Conservation (phyloP, 2,888 invertebrate species). For the Oligia fasciuncula region DNA sequence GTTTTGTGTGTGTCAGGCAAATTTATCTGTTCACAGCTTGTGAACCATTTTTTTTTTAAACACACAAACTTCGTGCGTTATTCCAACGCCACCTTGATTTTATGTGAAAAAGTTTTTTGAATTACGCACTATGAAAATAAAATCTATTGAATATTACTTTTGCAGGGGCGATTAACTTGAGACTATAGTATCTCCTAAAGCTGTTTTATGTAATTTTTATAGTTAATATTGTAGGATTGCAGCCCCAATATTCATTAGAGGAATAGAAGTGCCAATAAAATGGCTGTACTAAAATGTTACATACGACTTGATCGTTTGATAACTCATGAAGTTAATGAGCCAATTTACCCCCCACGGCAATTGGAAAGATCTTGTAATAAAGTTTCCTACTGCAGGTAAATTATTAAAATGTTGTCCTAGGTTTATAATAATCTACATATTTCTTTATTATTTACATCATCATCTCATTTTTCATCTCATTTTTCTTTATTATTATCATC, state of each 20-base stretch:
- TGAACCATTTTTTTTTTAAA: constrained; percentile 48
- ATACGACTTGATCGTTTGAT: not conserved
- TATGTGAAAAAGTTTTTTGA: constrained; percentile 55
- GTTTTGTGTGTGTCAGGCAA: constrained; percentile 65
- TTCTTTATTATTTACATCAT: no score
- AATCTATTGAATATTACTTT: constrained; percentile 36
- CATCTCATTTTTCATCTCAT: no score
- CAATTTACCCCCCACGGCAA: not conserved
- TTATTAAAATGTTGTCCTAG: not conserved
- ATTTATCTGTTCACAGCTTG: constrained; percentile 64
- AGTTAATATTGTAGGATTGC: constrained; percentile 20
- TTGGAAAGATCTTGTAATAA: not conserved
- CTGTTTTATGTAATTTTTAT: constrained; percentile 17
- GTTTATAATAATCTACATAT: no score
- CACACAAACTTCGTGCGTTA: constrained; percentile 52
- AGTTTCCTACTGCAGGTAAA: not conserved
- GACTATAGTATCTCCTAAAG: constrained; percentile 5
- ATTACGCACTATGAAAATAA: constrained; percentile 47
- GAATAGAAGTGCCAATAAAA: constrained; percentile 25
- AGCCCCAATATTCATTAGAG: constrained; percentile 26
- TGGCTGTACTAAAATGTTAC: not conserved
- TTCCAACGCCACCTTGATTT: constrained; percentile 54
- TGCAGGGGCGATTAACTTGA: constrained; percentile 11
- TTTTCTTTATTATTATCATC: no score
- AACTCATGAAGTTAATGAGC: constrained; percentile 13